Percentiles rank a stretch among this genome's conserved stretches.
Conservation (phyloP, 2,888 invertebrate genomes). For the Clanis bilineata region DNA sequence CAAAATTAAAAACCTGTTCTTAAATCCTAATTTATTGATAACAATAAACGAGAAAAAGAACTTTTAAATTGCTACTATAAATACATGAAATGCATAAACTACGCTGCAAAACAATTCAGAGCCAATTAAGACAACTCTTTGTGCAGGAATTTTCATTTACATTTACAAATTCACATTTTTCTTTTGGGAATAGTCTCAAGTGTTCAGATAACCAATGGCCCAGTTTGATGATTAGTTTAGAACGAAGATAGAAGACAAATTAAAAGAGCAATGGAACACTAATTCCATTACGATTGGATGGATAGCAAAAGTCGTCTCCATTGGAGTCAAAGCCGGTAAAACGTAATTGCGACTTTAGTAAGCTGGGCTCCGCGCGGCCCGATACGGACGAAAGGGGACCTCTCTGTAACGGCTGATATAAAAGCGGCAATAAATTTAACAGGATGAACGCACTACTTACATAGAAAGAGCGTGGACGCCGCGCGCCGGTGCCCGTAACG, state of each 20-base stretch:
- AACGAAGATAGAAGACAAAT: constrained; percentile 72
- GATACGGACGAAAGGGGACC: constrained; percentile 79
- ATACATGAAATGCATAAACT: neutral
- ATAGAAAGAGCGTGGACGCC: constrained; percentile 69
- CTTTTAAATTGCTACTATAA: too few relatives aligned
- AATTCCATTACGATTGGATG: constrained; percentile 82
- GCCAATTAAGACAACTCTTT: neutral
- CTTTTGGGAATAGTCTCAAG: constrained; percentile 21
- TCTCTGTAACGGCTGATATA: constrained; percentile 80
- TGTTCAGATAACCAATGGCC: constrained; percentile 6
- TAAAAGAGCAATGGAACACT: constrained; percentile 78
- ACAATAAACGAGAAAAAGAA: too few relatives aligned
- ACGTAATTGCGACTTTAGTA: constrained; percentile 81
- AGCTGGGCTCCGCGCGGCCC: constrained; percentile 76
- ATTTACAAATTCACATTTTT: neutral
- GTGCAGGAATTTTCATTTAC: neutral
- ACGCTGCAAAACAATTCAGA: neutral
- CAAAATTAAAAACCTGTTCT: too few relatives aligned
- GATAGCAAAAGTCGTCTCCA: constrained; percentile 78
- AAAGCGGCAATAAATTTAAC: constrained; percentile 82
- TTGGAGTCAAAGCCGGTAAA: constrained; percentile 78
- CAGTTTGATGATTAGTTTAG: constrained; percentile 58
- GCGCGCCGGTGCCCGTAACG: constrained; percentile 62
- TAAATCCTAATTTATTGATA: too few relatives aligned
- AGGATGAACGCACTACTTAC: constrained; percentile 82